Evolutionary conservation across 2,113 vertebrate genomes (phyloP).

Genomic region (Tapirus terrestris): DNA sequence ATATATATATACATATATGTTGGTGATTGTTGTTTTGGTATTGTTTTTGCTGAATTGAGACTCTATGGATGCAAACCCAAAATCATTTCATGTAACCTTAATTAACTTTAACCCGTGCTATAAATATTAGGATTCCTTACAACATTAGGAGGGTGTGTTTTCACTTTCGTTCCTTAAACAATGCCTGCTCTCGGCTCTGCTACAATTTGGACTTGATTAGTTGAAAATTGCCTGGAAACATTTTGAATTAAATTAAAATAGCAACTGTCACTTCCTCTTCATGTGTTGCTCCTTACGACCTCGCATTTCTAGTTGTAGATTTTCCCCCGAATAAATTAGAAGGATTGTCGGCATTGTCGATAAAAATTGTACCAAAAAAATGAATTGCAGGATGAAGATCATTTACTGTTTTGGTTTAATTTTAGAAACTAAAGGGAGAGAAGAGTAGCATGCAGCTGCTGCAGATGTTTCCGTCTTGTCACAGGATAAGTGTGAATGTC

Average conservation of each 20-base stretch:
- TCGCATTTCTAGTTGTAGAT: fast-evolving
- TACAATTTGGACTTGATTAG: neutral
- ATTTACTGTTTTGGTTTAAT: neutral
- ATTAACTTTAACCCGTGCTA: fast-evolving
- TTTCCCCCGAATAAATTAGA: too few species aligned
- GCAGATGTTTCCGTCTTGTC: fast-evolving
- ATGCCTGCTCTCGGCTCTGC: neutral
- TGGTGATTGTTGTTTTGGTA: fast-evolving
- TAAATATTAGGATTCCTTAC: fast-evolving
- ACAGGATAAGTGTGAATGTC: fast-evolving
- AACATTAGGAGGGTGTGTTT: fast-evolving
- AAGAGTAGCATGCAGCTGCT: fast-evolving
- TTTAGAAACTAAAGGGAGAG: neutral
- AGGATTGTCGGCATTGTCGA: fast-evolving
- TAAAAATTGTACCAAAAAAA: fast-evolving
- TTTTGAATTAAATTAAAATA: neutral
- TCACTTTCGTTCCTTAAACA: neutral
- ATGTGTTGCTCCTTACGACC: fast-evolving
- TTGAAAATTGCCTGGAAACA: neutral
- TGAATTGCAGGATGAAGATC: too few species aligned
- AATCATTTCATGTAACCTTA: too few species aligned
- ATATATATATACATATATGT: neutral
- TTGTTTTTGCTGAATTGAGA: neutral
- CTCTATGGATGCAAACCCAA: fast-evolving
- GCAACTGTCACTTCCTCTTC: neutral